Evolutionary conservation across 2,113 vertebrate genomes (phyloP).

Genomic region (Lampris incognitus): DNA sequence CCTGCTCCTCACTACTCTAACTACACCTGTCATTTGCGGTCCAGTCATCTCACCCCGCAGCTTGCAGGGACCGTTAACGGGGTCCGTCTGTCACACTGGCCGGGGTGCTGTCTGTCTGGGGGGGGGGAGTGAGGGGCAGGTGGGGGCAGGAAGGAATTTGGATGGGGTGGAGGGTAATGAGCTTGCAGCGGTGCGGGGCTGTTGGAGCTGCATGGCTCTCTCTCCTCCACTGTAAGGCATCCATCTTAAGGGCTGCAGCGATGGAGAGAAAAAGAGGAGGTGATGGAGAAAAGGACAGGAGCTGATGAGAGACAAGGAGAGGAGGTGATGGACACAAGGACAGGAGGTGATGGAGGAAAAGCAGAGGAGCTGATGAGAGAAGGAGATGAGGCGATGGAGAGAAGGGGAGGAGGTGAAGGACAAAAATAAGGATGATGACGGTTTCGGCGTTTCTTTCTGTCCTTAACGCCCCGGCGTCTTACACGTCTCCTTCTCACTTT

Average conservation of each 20-base stretch:
- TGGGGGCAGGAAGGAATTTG: constrained; percentile 63
- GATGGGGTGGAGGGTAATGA: constrained; percentile 70
- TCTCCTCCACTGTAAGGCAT: constrained; percentile 67
- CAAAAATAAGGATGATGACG: too few relatives aligned
- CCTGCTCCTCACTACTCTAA: constrained; percentile 82
- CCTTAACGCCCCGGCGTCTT: background rate
- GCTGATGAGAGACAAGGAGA: constrained; percentile 38
- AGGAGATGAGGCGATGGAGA: constrained; percentile 49
- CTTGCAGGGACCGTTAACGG: constrained; percentile 81
- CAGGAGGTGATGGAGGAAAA: background rate
- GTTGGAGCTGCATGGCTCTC: constrained; percentile 67
- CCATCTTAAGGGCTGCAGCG: constrained; percentile 75
- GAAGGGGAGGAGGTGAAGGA: constrained; percentile 47
- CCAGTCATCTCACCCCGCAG: constrained; percentile 81
- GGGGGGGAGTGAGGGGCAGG: constrained; percentile 57
- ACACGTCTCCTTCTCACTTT: constrained; percentile 30
- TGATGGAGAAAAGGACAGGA: background rate
- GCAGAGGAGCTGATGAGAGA: background rate
- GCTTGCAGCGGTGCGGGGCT: constrained; percentile 68
- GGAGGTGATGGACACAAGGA: constrained; percentile 13
- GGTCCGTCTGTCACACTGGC: constrained; percentile 81
- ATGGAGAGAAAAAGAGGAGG: constrained; percentile 41
- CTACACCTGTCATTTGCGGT: constrained; percentile 85
- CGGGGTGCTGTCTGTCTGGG: constrained; percentile 56
- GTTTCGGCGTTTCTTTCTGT: too few relatives aligned